Evolutionary conservation across 2,888 invertebrate genomes (phyloP), one percentile per base, ranked within the genome.

Genomic region (Siphonodentalium dalli): DNA sequence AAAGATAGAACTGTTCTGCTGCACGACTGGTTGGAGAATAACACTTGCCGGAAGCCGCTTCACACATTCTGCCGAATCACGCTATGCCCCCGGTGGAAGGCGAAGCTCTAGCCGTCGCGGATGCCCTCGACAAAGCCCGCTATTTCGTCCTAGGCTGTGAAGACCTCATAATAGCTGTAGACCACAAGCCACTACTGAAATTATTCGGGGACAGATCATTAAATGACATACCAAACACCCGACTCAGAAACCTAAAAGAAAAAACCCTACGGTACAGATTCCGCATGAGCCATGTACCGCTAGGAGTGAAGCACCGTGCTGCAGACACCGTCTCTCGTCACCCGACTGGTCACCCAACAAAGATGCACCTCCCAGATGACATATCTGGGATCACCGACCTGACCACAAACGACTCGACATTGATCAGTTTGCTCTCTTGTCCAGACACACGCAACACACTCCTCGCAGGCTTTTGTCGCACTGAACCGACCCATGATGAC

Each of bases 1-100:
- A 1, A 26, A 27, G 5, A 37, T 33, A 11, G 46, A 43, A 9
- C 66, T 60, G n/a, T 35, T 50, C 20, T 63, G 63, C 49, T 62
- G 63, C 38, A 34, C 29, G 13, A 43, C 42, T 49, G 63, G 58
- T 2, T 63, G 61, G 65, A 63, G 54, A 26, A 20, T 63, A 0
- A 42, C 45, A 9, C 44, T 67, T 7, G 63, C 61, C 28, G 63
- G 55, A 7, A 65, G 63, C 34, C 27, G 63, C n/a, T 62, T 59
- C 48, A 63, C 65, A 7, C 57, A 57, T 26, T 24, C 54, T 8
- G 49, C 54, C 11, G 58, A 61, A 29, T 50, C 41, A 3, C n/a
- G 56, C 6, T 61, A 55, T 48, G 58, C 58, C 38, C 58, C 58
- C 13, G 42, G n/a, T 61, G 26, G 55, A 63, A 43, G 61, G 61